A percentile compares a stretch with the other conserved stretches of the same genome.
phyloP scores from a whole-genome alignment of 1,140 invertebrate genomes.

The Centruroides vittatus region DNA sequence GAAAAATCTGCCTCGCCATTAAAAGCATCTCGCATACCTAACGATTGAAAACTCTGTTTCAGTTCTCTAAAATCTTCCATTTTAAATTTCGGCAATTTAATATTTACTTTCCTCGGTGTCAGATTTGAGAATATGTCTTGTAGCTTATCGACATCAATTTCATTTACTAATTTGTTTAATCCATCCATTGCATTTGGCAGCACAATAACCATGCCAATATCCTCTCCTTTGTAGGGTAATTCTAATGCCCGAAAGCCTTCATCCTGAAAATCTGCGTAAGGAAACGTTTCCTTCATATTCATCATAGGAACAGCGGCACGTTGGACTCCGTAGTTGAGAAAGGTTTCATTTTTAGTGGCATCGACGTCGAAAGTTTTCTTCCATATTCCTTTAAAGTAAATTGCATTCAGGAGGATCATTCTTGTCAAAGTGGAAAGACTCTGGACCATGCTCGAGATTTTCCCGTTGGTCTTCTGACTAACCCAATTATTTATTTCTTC shows the following conservation, averaged over 20 bases:
- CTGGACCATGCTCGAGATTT: conserved; percentile 45
- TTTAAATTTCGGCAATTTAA: conserved; percentile 58
- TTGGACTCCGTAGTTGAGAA: conserved; percentile 45
- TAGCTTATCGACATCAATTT: not conserved
- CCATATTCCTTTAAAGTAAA: conserved; percentile 67
- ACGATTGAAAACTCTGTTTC: conserved; percentile 39
- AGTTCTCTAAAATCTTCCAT: conserved; percentile 50
- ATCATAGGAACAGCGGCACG: not conserved
- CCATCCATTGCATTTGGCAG: conserved; percentile 16
- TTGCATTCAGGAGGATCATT: conserved; percentile 53
- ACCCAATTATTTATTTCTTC: conserved; percentile 51
- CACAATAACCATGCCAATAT: conserved; percentile 25
- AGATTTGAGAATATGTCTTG: not conserved
- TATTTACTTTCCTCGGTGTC: not conserved
- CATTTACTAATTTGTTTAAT: not conserved
- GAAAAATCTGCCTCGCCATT: conserved; percentile 41
- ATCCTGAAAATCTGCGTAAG: not conserved
- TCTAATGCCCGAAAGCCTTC: not conserved
- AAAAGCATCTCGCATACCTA: conserved; percentile 56
- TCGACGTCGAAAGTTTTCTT: conserved; percentile 48
- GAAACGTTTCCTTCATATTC: not conserved
- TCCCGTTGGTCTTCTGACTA: conserved; percentile 40
- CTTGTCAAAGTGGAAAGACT: conserved; percentile 35
- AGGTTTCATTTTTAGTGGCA: not conserved
- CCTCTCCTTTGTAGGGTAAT: conserved; percentile 46